phyloP scores from a whole-genome alignment of 2,888 invertebrate species.

The Agrochola lychnidis region DNA sequence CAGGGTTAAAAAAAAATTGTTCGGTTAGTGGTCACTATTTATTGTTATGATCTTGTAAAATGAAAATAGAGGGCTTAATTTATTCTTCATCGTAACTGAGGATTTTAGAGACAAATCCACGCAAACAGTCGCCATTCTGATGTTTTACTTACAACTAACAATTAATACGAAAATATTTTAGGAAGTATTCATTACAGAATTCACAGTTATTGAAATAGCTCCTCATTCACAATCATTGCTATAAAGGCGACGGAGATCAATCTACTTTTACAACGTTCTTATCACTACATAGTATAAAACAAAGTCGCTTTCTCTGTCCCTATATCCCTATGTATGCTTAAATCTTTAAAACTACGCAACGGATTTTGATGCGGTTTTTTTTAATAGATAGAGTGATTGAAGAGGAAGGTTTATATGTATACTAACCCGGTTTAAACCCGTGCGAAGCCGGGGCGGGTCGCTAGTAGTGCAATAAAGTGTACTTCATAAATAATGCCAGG shows the following conservation, averaged over 20 bases:
- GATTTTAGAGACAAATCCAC: neutral
- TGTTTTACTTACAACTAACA: neutral
- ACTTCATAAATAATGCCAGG: conserved; percentile 11
- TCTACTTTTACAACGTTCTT: conserved; percentile 3
- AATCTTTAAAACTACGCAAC: no score
- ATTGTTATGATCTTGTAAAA: neutral
- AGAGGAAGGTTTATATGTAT: no score
- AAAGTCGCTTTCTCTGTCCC: no score
- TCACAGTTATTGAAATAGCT: neutral
- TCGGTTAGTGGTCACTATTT: neutral
- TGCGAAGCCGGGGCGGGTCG: no score
- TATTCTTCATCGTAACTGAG: neutral
- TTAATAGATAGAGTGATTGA: no score
- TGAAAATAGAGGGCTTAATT: neutral
- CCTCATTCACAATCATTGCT: neutral
- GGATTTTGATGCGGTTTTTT: no score
- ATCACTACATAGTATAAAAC: no score
- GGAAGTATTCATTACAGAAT: neutral
- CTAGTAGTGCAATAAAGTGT: neutral
- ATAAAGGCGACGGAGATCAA: neutral
- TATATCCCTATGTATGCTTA: no score
- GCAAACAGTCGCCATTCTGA: neutral
- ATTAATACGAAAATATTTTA: conserved; percentile 1
- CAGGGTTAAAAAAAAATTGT: no score
- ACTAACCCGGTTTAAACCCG: no score